Evolutionary conservation across 2,113 vertebrate species (phyloP), one percentile per base, ranked within the genome.

Genomic region (Stigmatopora argus): DNA sequence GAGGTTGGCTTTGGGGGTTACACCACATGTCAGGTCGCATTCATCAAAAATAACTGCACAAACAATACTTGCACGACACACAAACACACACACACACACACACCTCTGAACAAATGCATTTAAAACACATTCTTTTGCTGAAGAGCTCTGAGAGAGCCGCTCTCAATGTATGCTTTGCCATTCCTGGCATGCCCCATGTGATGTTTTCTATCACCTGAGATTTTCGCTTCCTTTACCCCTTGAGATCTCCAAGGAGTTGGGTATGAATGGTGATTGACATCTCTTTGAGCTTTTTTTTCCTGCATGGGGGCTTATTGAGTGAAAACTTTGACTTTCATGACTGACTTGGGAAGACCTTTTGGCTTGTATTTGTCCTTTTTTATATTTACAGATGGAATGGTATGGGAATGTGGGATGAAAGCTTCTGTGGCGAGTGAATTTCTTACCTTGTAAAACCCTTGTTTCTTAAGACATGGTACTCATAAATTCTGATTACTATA

Each of bases 11-110:
- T 83, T 80, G 62, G 69, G 81, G 81, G 79, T 78, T 82, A 77
- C 72, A 79, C 79, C 79, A 82, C 75, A 81, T 78, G 77, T 87
- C 85, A 87, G 64, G 78, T 84, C 71, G 56, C 78, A 87, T 87
- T 87, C 67, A 80, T 87, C 85, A 87, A 76, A 87, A 77, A 64
- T 70, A 64, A 66, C 47, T 59, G 58, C 65, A 66, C 53, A 57
- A 15, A 45, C 19, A 62, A 63, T 17, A n/a, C 57, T 41, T 53
- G 55, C 7, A 31, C 64, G 46, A 67, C 55, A 67, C 52, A 66
- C 17, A 59, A 23, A 49, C 52, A 26, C 35, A 47, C 13, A 14
- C 58, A 69, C 18, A 21, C 60, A 45, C 61, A 49, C 2, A 19
- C 63, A 21, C 10, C 8, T 21, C 10, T 6, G 14, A 12, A 48